Percentiles rank a stretch among this genome's conserved stretches.
Evolutionary conservation across 2,113 vertebrate genomes (phyloP).

Genomic region (Myocastor coypus): DNA sequence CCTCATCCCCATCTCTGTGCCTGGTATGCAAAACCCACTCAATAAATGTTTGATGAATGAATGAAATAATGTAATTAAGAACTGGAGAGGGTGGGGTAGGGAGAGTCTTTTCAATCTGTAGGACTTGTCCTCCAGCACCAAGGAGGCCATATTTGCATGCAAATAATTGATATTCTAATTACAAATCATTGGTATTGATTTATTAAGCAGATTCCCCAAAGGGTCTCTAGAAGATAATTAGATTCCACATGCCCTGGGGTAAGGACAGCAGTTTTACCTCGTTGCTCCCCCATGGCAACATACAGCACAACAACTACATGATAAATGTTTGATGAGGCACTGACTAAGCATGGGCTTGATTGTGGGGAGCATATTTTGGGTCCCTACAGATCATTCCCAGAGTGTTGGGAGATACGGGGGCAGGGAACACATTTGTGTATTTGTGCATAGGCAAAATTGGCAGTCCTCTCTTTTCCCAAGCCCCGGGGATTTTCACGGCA

Average conservation of each 20-base stretch:
- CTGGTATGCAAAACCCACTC: constrained; percentile 2
- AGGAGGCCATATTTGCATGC: constrained; percentile 80
- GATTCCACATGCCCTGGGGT: constrained; percentile 51
- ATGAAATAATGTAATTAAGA: constrained; percentile 76
- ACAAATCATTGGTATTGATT: constrained; percentile 82
- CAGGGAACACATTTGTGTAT: fast-evolving
- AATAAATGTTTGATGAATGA: constrained; percentile 73
- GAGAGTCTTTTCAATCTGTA: constrained; percentile 59
- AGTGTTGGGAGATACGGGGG: background rate
- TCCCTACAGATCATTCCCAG: background rate
- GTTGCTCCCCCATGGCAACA: background rate
- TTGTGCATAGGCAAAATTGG: background rate
- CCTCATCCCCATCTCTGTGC: background rate
- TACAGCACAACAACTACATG: background rate
- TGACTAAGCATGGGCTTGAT: background rate
- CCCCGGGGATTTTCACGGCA: background rate
- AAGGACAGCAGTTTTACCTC: constrained; percentile 48
- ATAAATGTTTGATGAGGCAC: constrained; percentile 42
- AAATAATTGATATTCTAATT: constrained; percentile 83
- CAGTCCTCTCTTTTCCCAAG: background rate
- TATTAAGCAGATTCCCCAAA: constrained; percentile 76
- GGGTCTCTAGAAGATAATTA: constrained; percentile 75
- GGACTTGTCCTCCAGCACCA: constrained; percentile 59
- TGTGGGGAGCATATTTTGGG: background rate
- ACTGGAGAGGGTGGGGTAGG: background rate